A percentile compares a stretch with the other conserved stretches of the same genome.
Conservation (phyloP, 35 echinoderm and acorn worm genomes). For the Ophioderma brevispina region DNA sequence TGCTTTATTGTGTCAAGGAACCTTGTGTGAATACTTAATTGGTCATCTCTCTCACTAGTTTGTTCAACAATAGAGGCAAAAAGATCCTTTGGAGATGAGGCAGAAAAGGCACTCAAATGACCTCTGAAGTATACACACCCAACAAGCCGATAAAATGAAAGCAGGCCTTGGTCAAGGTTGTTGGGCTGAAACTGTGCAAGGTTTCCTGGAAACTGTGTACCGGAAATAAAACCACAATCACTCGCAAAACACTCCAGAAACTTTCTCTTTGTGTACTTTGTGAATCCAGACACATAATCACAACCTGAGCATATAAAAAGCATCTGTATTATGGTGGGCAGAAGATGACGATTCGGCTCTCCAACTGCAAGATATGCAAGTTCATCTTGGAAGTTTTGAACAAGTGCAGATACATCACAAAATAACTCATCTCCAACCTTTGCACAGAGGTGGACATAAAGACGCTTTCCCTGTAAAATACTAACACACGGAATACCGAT, state of each 20-base stretch:
- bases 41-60: not conserved
- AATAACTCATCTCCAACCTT: constrained; percentile 37
- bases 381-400: not conserved
- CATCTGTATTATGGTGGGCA: constrained; percentile 43
- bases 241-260: constrained; percentile 21
- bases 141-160: constrained; percentile 51
- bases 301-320: constrained; percentile 63
- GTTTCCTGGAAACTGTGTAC: not conserved
- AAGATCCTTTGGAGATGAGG: constrained; percentile 11
- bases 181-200: not conserved
- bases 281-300: constrained; percentile 78
- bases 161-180: not conserved
- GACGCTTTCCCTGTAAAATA: not conserved
- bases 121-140: constrained; percentile 34
- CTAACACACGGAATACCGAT: constrained; percentile 33
- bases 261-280: constrained; percentile 34
- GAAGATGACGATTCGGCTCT: not conserved
- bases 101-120: constrained; percentile 14
- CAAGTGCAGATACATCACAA: constrained; percentile 5
- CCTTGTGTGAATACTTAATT: not conserved
- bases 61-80: not conserved
- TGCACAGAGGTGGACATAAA: constrained; percentile 29
- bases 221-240: constrained; percentile 23
- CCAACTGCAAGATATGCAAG: too few species aligned
- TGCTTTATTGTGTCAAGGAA: not conserved